A percentile compares a stretch with the other conserved stretches of the same genome.
phyloP scores from a whole-genome alignment of 2,888 invertebrate genomes.

The Phania funesta region DNA sequence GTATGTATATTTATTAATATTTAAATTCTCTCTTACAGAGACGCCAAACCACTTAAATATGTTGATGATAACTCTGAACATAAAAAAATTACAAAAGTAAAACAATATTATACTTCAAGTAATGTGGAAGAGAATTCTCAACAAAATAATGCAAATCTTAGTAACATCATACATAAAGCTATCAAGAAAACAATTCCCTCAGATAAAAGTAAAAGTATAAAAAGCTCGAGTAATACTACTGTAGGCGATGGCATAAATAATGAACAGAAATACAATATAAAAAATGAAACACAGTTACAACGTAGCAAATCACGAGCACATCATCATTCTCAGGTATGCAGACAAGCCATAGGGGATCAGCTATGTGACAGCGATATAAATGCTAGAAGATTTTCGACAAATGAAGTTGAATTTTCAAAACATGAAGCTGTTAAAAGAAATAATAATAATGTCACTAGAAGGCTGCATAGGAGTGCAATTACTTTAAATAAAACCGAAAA shows the following conservation, averaged over 20 bases:
- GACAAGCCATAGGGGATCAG: slow-evolving; percentile 9
- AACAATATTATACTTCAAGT: slow-evolving; percentile 34
- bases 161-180: slow-evolving; percentile 31
- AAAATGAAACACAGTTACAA: slow-evolving; percentile 15
- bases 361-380: neutral
- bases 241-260: slow-evolving; percentile 5
- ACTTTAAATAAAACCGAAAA: slow-evolving; percentile 58
- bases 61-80: slow-evolving; percentile 54
- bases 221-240: slow-evolving; percentile 1
- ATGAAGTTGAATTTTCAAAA: slow-evolving; percentile 2
- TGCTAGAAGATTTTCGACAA: slow-evolving; percentile 22
- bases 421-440: slow-evolving; percentile 35
- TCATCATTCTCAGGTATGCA: slow-evolving; percentile 2
- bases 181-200: slow-evolving; percentile 55
- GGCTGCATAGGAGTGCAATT: slow-evolving; percentile 65
- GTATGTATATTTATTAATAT: neutral
- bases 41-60: slow-evolving; percentile 23
- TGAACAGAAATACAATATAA: neutral
- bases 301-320: slow-evolving; percentile 37
- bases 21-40: slow-evolving; percentile 12
- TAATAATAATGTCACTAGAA: slow-evolving; percentile 29
- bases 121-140: slow-evolving; percentile 44
- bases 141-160: slow-evolving; percentile 17
- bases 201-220: slow-evolving; percentile 57
- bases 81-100: slow-evolving; percentile 59